Percentiles rank a stretch among this genome's conserved stretches.
These are phyloP conservation scores for Siniperca scherzeri DNA, from an alignment of 2,797 vertebrate genomes.

Conservation along the genomic window DNA sequence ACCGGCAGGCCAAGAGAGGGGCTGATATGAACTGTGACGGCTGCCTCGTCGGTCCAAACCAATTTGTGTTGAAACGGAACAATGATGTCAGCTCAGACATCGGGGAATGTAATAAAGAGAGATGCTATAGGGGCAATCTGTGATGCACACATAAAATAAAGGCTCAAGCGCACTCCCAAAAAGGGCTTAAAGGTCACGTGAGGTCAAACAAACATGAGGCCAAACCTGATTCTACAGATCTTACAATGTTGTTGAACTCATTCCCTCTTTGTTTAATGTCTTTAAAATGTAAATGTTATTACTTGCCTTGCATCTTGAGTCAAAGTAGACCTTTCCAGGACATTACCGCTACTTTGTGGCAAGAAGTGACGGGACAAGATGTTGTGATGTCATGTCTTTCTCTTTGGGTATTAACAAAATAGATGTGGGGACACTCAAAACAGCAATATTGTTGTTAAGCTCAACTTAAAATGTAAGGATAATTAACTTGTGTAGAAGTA, in stretches of 20 bases:
- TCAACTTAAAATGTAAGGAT: constrained; percentile 1
- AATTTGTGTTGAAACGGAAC: constrained; percentile 71
- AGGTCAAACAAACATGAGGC: constrained; percentile 51
- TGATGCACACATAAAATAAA: constrained; percentile 29
- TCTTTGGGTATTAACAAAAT: not conserved
- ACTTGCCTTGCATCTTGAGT: constrained; percentile 30
- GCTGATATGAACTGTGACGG: constrained; percentile 64
- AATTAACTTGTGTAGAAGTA: not conserved
- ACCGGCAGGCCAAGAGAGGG: constrained; percentile 64
- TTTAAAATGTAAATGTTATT: constrained; percentile 55
- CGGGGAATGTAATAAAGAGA: constrained; percentile 43
- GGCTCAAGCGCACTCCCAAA: not conserved
- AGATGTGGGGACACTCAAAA: not conserved
- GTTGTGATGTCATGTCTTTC: constrained; percentile 18
- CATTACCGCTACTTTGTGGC: constrained; percentile 22
- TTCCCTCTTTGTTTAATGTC: constrained; percentile 41
- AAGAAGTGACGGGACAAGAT: constrained; percentile 23
- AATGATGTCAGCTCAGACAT: constrained; percentile 66
- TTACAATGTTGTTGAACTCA: constrained; percentile 33
- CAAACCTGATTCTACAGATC: constrained; percentile 37
- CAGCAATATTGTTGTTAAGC: constrained; percentile 1
- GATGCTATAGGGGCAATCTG: constrained; percentile 38
- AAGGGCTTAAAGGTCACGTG: constrained; percentile 41
- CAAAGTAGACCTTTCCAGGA: constrained; percentile 34
- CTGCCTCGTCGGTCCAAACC: constrained; percentile 66